These are phyloP conservation scores for Microcebus lehilahytsara DNA, from an alignment of 2,113 vertebrate genomes.

Conservation along the genomic window DNA sequence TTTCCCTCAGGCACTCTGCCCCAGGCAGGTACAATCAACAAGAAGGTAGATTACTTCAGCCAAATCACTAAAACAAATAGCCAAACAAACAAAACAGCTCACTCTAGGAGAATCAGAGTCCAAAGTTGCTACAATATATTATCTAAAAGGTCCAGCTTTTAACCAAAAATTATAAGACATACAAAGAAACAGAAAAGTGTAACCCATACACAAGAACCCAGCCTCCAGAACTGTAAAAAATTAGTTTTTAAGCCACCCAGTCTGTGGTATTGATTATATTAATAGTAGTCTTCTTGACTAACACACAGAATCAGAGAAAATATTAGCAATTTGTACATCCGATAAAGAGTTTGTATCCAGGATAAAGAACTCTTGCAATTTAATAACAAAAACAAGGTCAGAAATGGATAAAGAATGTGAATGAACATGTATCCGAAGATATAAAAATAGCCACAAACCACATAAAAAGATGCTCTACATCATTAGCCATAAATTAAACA, in stretches of 20 bases:
- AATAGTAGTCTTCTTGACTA: background rate
- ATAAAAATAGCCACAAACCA: background rate
- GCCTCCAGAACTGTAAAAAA: background rate
- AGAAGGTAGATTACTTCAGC: background rate
- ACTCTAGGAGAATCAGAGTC: background rate
- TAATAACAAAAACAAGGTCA: background rate
- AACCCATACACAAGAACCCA: background rate
- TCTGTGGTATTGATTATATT: background rate
- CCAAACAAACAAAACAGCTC: background rate
- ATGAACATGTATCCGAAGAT: background rate
- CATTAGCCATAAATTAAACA: background rate
- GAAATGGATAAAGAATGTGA: background rate
- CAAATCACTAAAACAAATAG: background rate
- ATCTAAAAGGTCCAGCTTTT: constrained; percentile 2
- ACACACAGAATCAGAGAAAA: background rate
- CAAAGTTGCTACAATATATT: background rate
- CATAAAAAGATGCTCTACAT: background rate
- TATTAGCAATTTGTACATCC: background rate
- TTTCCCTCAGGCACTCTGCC: background rate
- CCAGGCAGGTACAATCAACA: background rate
- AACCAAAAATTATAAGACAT: background rate
- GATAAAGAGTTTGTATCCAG: background rate
- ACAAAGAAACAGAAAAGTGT: background rate
- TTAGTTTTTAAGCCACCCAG: background rate
- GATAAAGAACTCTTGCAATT: background rate